A percentile compares a stretch with the other conserved stretches of the same genome.
Evolutionary conservation across 35 echinoderm and acorn worm genomes (phyloP).

Genomic region (Amphiura filiformis): DNA sequence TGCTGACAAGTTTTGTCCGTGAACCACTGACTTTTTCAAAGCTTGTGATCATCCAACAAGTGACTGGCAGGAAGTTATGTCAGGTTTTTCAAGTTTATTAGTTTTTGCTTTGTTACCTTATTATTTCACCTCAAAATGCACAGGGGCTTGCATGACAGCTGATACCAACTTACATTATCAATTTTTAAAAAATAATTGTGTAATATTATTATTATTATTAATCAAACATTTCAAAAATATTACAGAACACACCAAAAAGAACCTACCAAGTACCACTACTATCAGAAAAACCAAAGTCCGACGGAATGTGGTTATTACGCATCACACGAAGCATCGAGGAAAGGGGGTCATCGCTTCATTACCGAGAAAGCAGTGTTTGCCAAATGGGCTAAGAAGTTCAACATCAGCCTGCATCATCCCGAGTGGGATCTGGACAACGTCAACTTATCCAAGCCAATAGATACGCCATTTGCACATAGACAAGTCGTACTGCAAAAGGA

Average conservation of each 20-base stretch:
- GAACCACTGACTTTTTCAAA: too few species aligned
- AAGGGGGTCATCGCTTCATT: conserved; percentile 66
- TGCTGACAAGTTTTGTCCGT: too few species aligned
- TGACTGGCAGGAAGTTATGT: too few species aligned
- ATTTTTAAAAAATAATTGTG: too few species aligned
- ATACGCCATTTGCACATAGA: neutral
- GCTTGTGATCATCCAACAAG: too few species aligned
- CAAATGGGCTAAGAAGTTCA: conserved; percentile 45
- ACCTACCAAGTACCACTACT: conserved; percentile 62
- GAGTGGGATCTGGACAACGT: conserved; percentile 33
- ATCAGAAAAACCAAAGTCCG: conserved; percentile 16
- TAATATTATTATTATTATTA: too few species aligned
- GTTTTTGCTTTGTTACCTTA: too few species aligned
- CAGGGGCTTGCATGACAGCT: too few species aligned
- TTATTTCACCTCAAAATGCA: too few species aligned
- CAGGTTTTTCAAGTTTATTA: too few species aligned
- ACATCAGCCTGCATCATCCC: conserved; percentile 69
- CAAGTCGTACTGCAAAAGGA: neutral
- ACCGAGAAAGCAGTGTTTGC: conserved; percentile 69
- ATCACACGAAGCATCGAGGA: conserved; percentile 34
- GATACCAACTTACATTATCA: too few species aligned
- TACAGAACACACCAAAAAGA: conserved; percentile 19
- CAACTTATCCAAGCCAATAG: neutral
- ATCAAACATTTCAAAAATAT: neutral
- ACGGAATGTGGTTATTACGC: conserved; percentile 60